A percentile compares a stretch with the other conserved stretches of the same genome.
Conservation (phyloP, 2,888 invertebrate species). For the Argyresthia goedartella region DNA sequence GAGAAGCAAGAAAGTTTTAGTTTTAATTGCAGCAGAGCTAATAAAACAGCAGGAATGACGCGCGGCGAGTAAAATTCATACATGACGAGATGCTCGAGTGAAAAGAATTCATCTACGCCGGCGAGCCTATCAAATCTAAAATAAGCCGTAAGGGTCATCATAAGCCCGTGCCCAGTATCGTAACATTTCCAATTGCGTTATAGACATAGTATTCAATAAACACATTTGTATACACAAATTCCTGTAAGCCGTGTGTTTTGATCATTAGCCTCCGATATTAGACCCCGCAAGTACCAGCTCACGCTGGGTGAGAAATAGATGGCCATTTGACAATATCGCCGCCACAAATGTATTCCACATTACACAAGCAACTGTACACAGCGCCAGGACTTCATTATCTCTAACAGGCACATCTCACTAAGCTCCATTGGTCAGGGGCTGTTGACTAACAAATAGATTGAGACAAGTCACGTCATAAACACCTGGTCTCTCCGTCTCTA, state of each 20-base stretch:
- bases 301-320: constrained; percentile 56
- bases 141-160: constrained; percentile 25
- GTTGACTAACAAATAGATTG: constrained; percentile 9
- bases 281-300: constrained; percentile 44
- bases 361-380: constrained; percentile 31
- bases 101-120: neutral
- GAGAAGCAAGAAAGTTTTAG: too few species aligned
- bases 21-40: too few species aligned
- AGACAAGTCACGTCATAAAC: constrained; percentile 9
- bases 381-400: constrained; percentile 38
- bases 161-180: constrained; percentile 19
- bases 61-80: neutral
- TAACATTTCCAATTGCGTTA: constrained; percentile 40
- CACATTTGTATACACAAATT: constrained; percentile 45
- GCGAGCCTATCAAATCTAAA: constrained; percentile 14
- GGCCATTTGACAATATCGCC: constrained; percentile 52
- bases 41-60: too few species aligned
- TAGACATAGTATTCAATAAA: constrained; percentile 50
- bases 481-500: constrained; percentile 3
- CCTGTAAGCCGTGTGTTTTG: constrained; percentile 44
- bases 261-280: constrained; percentile 53
- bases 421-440: constrained; percentile 22
- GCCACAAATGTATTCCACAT: constrained; percentile 34
- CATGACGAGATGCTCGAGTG: neutral
- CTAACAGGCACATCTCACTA: constrained; percentile 18